Percentiles rank a stretch among this genome's conserved stretches.
Evolutionary conservation across 2,888 invertebrate genomes (phyloP).

Genomic region (Pardosa pseudoannulata): DNA sequence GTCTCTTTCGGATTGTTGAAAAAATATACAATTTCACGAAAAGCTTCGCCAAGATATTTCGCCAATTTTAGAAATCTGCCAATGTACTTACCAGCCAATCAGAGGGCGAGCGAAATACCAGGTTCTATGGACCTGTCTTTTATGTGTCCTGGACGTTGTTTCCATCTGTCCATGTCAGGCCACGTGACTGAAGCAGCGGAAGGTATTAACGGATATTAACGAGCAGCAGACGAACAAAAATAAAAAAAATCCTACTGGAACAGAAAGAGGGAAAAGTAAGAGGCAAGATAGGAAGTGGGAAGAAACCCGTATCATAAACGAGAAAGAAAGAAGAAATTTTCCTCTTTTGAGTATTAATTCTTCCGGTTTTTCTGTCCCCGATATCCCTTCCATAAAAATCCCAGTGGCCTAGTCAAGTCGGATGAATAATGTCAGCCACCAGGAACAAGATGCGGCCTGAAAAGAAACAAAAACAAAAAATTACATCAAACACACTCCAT

Average conservation of each 20-base stretch:
- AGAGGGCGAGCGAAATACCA: no score
- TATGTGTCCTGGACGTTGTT: no score
- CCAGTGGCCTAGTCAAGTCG: conserved; percentile 21
- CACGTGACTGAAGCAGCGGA: conserved; percentile 51
- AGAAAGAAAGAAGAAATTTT: conserved; percentile 20
- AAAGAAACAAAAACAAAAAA: background rate
- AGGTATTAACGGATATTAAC: conserved; percentile 51
- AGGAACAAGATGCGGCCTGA: conserved; percentile 36
- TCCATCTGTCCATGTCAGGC: background rate
- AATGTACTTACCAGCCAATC: no score
- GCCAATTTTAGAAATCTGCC: no score
- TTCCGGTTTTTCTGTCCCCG: conserved; percentile 42
- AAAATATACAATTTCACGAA: no score
- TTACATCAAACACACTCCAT: no score
- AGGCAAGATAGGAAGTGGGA: conserved; percentile 43
- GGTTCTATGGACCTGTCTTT: no score
- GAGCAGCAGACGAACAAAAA: conserved; percentile 49
- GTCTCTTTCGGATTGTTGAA: no score
- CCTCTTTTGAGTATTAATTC: conserved; percentile 24
- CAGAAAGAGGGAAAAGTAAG: conserved; percentile 28
- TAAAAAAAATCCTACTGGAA: background rate
- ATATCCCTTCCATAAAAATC: conserved; percentile 5
- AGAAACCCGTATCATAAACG: conserved; percentile 66
- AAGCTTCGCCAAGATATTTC: no score
- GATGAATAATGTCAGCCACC: background rate